A percentile compares a stretch with the other conserved stretches of the same genome.
phyloP scores from a whole-genome alignment of 2,888 invertebrate genomes.

The Phorcus lineatus region DNA sequence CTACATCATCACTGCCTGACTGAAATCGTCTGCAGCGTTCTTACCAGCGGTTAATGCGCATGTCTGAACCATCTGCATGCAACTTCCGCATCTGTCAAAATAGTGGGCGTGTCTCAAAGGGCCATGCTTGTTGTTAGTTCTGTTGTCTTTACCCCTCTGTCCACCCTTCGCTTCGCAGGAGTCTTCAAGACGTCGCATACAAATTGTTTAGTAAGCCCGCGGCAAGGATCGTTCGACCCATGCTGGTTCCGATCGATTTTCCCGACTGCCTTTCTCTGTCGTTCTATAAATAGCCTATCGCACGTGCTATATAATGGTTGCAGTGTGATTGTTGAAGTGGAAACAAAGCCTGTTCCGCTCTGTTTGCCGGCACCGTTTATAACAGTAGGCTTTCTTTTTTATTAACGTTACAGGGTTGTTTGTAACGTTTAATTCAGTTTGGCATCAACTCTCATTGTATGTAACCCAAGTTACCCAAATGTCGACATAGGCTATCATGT shows the following conservation, averaged over 20 bases:
- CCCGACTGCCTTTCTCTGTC: not conserved
- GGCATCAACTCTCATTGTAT: too few relatives aligned
- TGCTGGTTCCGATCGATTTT: not conserved
- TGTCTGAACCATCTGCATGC: not conserved
- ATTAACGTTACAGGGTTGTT: too few relatives aligned
- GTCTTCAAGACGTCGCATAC: not conserved
- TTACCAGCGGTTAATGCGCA: not conserved
- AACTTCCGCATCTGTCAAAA: constrained; percentile 23
- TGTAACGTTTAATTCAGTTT: too few relatives aligned
- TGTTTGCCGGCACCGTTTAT: too few relatives aligned
- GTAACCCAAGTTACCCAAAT: too few relatives aligned
- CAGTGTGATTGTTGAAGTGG: too few relatives aligned
- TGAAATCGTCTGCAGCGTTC: constrained; percentile 1
- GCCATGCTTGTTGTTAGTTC: not conserved
- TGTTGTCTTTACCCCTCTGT: too few relatives aligned
- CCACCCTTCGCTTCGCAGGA: too few relatives aligned
- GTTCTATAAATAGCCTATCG: not conserved
- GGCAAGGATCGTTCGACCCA: constrained; percentile 9
- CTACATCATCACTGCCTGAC: too few relatives aligned
- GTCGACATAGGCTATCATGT: too few relatives aligned
- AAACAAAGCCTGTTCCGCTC: too few relatives aligned
- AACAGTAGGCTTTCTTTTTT: too few relatives aligned
- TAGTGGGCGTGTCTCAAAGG: not conserved
- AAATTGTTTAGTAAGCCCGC: not conserved
- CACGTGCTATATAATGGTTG: not conserved